These are phyloP conservation scores for Melanophora roralis DNA, from an alignment of 2,888 invertebrate genomes.

Conservation along the genomic window DNA sequence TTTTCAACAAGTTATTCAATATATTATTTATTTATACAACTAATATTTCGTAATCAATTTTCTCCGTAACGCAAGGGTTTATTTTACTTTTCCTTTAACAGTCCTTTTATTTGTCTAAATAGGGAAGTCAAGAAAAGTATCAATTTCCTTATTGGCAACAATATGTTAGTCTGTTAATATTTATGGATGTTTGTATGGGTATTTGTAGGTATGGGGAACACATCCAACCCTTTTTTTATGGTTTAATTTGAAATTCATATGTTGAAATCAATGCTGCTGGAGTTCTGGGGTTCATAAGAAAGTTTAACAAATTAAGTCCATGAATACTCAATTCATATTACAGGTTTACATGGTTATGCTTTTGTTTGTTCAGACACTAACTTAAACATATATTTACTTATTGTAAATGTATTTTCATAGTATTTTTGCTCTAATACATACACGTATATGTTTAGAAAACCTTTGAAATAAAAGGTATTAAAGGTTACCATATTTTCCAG, in stretches of 20 bases:
- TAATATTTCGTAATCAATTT: constrained; percentile 36
- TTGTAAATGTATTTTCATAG: no score
- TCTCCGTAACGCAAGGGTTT: neutral
- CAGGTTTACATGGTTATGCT: constrained; percentile 15
- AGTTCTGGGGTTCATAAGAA: neutral
- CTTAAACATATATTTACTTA: constrained; percentile 16
- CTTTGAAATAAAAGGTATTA: no score
- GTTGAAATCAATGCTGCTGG: neutral
- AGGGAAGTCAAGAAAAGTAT: constrained; percentile 7
- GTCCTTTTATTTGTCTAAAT: neutral
- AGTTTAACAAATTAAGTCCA: neutral
- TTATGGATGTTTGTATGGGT: no score
- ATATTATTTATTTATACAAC: constrained; percentile 8
- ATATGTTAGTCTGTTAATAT: neutral
- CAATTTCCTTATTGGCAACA: constrained; percentile 23
- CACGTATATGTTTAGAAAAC: neutral
- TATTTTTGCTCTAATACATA: neutral
- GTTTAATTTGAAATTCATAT: constrained; percentile 16
- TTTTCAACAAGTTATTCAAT: neutral
- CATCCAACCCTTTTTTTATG: constrained; percentile 24
- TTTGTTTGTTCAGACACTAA: no score
- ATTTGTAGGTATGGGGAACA: no score
- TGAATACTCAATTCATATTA: constrained; percentile 15
- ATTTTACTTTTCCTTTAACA: neutral
- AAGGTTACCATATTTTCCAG: no score